Evolutionary conservation across 2,888 invertebrate genomes (phyloP).

Genomic region (Eristalinus sepulchralis): DNA sequence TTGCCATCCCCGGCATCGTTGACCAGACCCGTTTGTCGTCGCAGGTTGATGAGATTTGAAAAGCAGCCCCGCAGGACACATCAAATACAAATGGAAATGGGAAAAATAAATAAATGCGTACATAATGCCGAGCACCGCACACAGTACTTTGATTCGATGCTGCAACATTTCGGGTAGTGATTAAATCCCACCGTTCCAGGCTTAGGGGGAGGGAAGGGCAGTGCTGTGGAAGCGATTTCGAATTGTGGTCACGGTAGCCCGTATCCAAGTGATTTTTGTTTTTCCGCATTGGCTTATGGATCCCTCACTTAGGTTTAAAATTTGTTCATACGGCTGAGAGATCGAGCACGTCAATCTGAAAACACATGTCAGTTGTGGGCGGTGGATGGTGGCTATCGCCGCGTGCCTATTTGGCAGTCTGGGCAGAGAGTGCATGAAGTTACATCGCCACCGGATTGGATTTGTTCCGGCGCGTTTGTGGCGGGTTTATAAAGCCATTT

Average conservation of each 20-base stretch:
- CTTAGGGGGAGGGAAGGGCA: conserved; percentile 26
- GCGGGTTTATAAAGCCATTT: conserved; percentile 17
- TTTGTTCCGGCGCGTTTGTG: conserved; percentile 14
- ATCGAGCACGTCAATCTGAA: conserved; percentile 18
- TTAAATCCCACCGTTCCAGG: conserved; percentile 47
- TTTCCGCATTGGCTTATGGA: background rate
- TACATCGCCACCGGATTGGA: conserved; percentile 43
- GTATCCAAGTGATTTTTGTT: background rate
- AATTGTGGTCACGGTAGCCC: conserved; percentile 56
- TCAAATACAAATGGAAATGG: conserved; percentile 61
- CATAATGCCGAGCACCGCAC: conserved; percentile 29
- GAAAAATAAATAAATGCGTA: conserved; percentile 58
- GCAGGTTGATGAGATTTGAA: conserved; percentile 62
- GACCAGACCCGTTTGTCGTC: conserved; percentile 2
- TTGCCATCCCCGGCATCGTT: background rate
- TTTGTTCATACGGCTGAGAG: conserved; percentile 31
- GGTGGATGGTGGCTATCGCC: background rate
- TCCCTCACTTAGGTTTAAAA: conserved; percentile 30
- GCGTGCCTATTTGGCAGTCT: background rate
- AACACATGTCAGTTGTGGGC: conserved; percentile 2
- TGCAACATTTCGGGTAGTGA: conserved; percentile 45
- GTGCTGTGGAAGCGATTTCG: conserved; percentile 46
- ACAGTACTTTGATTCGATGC: conserved; percentile 51
- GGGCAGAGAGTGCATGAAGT: conserved; percentile 17
- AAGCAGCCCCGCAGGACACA: conserved; percentile 66